Conservation (phyloP, 2,888 invertebrate species). For the Siphonodentalium dalli region DNA sequence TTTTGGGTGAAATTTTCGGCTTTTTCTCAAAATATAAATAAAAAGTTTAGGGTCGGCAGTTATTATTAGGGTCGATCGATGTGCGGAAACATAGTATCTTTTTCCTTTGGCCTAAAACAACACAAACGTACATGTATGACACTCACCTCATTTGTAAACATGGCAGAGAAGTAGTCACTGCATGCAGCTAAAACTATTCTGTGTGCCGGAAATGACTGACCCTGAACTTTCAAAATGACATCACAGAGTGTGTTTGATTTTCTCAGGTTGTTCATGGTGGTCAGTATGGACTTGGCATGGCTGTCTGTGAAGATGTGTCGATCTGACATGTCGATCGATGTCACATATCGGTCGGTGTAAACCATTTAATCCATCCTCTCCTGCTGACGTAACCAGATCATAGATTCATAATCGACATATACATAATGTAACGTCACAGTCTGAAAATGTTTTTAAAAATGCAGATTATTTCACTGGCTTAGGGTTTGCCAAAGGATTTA, state of each 20-base stretch:
- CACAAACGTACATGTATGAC: not conserved
- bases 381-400: too few relatives aligned
- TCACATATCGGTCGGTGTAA: too few relatives aligned
- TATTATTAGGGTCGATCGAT: too few relatives aligned
- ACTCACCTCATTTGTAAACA: slow-evolving; percentile 63
- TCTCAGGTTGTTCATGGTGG: slow-evolving; percentile 62
- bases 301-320: slow-evolving; percentile 58
- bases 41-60: too few relatives aligned
- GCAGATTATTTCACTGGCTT: too few relatives aligned
- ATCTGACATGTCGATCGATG: slow-evolving; percentile 26
- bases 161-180: slow-evolving; percentile 64
- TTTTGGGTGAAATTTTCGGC: too few relatives aligned
- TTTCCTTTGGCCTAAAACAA: not conserved
- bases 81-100: not conserved
- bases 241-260: slow-evolving; percentile 60
- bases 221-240: slow-evolving; percentile 57
- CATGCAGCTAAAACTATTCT: slow-evolving; percentile 62
- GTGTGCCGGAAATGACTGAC: slow-evolving; percentile 59
- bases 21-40: too few relatives aligned
- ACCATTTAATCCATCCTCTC: too few relatives aligned
- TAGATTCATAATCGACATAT: too few relatives aligned
- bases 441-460: too few relatives aligned
- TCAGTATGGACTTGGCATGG: slow-evolving; percentile 60
- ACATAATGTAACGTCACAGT: too few relatives aligned
- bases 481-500: too few relatives aligned